A percentile compares a stretch with the other conserved stretches of the same genome.
These are phyloP conservation scores for Ophioninae sp. DNA, from an alignment of 2,888 invertebrate genomes.

Conservation along the genomic window DNA sequence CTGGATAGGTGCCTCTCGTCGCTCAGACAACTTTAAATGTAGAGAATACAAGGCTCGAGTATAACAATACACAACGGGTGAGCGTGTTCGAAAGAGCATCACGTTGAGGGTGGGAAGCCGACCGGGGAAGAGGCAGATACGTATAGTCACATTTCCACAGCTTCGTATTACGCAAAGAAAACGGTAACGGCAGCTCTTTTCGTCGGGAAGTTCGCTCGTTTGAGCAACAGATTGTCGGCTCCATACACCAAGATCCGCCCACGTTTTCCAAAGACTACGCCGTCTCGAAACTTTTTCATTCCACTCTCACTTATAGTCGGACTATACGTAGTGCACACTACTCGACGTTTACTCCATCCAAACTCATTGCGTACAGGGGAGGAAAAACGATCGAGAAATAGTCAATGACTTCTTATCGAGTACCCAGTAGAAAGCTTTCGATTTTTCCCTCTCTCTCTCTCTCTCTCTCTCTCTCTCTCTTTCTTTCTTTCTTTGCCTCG, in stretches of 20 bases:
- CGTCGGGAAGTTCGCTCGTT: conserved; percentile 62
- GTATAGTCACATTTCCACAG: conserved; percentile 58
- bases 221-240: conserved; percentile 65
- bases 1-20: conserved; percentile 53
- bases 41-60: conserved; percentile 52
- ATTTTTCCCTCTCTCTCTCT: conserved; percentile 15
- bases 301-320: conserved; percentile 7
- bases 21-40: conserved; percentile 64
- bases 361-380: conserved; percentile 21
- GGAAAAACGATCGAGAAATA: conserved; percentile 36
- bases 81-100: conserved; percentile 49
- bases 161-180: conserved; percentile 64
- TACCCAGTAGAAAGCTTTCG: conserved; percentile 12
- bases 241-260: conserved; percentile 43
- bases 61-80: conserved; percentile 58
- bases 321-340: conserved; percentile 12
- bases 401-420: conserved; percentile 24
- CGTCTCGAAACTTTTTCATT: conserved; percentile 53
- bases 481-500: too few relatives aligned
- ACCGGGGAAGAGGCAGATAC: conserved; percentile 38
- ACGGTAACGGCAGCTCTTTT: conserved; percentile 56
- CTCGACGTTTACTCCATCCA: conserved; percentile 20
- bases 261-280: conserved; percentile 49
- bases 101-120: conserved; percentile 3
- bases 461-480: conserved; percentile 11